Conservation (phyloP, 2,797 vertebrate genomes). For the Myripristis jacobus region DNA sequence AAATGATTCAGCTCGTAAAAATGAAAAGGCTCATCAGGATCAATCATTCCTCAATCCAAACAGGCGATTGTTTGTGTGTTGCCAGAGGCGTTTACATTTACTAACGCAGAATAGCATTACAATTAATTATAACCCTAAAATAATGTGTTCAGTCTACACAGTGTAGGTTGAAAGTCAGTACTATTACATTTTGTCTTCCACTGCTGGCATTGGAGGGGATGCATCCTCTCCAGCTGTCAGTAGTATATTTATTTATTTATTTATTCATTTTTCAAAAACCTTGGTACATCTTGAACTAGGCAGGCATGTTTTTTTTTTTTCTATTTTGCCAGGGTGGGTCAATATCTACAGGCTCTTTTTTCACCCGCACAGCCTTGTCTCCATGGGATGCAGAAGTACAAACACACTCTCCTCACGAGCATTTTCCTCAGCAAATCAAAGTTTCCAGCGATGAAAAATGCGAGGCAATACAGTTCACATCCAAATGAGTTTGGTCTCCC, state of each 20-base stretch:
- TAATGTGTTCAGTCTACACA: too few species aligned
- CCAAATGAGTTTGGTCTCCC: background rate
- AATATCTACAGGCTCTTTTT: constrained; percentile 36
- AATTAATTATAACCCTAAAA: too few species aligned
- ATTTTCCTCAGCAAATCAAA: constrained; percentile 17
- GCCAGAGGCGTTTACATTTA: too few species aligned
- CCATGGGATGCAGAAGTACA: background rate
- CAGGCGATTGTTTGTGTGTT: background rate
- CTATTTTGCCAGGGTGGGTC: constrained; percentile 12
- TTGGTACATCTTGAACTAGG: constrained; percentile 5
- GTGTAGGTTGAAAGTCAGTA: too few species aligned
- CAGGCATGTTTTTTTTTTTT: constrained; percentile 1
- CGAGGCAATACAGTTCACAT: background rate
- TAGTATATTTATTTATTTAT: too few species aligned
- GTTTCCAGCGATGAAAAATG: background rate
- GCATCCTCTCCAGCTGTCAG: constrained; percentile 11
- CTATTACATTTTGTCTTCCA: background rate
- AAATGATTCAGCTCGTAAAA: background rate
- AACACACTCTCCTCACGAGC: constrained; percentile 14
- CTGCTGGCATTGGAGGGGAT: constrained; percentile 11
- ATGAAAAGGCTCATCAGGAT: background rate
- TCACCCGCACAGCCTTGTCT: constrained; percentile 22
- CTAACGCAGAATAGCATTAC: too few species aligned
- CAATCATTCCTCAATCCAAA: background rate
- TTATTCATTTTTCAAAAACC: constrained; percentile 13